A percentile compares a stretch with the other conserved stretches of the same genome.
Conservation (phyloP, 2,113 vertebrate species). For the Mesocricetus auratus region DNA sequence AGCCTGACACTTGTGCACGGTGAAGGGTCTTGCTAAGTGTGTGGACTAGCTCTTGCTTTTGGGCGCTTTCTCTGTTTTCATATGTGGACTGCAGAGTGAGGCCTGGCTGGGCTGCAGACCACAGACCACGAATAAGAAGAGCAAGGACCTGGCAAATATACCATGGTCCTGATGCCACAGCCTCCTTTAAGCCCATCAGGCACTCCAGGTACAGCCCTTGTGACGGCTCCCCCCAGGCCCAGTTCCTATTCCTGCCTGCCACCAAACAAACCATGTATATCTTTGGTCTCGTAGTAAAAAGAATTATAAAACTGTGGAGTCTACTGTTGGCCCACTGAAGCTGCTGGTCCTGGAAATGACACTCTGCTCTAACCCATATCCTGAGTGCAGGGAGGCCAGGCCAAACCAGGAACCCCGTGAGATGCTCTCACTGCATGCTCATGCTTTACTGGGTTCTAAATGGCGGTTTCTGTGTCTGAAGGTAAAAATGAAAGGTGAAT, state of each 20-base stretch:
- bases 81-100: slow-evolving; percentile 31
- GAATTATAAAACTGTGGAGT: neutral
- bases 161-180: slow-evolving; percentile 47
- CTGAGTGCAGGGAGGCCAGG: neutral
- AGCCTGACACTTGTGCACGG: slow-evolving; percentile 71
- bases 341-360: neutral
- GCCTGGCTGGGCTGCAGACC: slow-evolving; percentile 14
- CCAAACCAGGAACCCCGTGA: neutral
- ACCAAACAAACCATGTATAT: slow-evolving; percentile 75
- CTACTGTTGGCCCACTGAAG: neutral
- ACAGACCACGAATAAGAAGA: neutral
- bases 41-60: neutral
- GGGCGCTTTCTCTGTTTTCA: neutral
- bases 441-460: slow-evolving; percentile 72
- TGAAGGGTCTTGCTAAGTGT: slow-evolving; percentile 74
- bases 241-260: slow-evolving; percentile 73
- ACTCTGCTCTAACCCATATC: neutral
- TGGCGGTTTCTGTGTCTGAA: slow-evolving; percentile 86
- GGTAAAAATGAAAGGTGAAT: slow-evolving; percentile 87
- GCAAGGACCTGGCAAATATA: slow-evolving; percentile 49
- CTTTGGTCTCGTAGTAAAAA: slow-evolving; percentile 72
- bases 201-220: slow-evolving; percentile 52
- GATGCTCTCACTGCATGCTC: neutral
- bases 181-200: slow-evolving; percentile 62
- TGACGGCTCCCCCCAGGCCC: slow-evolving; percentile 71